These are phyloP conservation scores for Brachyptera risi DNA, from an alignment of 2,888 invertebrate genomes.

Conservation along the genomic window DNA sequence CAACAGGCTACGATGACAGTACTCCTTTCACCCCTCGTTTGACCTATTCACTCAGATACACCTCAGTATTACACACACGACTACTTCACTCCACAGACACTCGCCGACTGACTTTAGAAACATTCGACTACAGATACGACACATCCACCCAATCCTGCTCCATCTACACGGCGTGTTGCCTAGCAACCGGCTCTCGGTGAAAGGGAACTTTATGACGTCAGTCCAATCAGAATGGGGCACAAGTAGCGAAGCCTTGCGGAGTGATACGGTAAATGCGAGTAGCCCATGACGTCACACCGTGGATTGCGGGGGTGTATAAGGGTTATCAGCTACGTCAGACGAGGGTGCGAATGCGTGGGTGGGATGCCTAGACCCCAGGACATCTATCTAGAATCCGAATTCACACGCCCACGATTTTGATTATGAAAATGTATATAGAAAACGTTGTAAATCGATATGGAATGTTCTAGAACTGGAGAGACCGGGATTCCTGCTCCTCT, in stretches of 20 bases:
- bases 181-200: conserved; percentile 29
- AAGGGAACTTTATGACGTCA: conserved; percentile 31
- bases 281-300: conserved; percentile 25
- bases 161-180: conserved; percentile 21
- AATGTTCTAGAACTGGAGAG: neutral
- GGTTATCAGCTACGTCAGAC: conserved; percentile 4
- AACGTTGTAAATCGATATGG: neutral
- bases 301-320: neutral
- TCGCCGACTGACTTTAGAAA: neutral
- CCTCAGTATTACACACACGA: neutral
- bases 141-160: neutral
- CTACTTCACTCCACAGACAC: neutral
- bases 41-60: conserved; percentile 1
- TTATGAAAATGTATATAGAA: no score
- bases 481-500: no score
- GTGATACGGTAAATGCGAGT: neutral
- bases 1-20: neutral
- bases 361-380: neutral
- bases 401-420: neutral
- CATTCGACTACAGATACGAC: neutral
- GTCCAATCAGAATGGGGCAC: conserved; percentile 21
- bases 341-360: conserved; percentile 6
- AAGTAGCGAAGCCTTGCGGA: conserved; percentile 29
- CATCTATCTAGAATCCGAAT: neutral
- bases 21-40: neutral